These are phyloP conservation scores for Enchytraeus crypticus DNA, from an alignment of 2,888 invertebrate genomes.

Conservation along the genomic window DNA sequence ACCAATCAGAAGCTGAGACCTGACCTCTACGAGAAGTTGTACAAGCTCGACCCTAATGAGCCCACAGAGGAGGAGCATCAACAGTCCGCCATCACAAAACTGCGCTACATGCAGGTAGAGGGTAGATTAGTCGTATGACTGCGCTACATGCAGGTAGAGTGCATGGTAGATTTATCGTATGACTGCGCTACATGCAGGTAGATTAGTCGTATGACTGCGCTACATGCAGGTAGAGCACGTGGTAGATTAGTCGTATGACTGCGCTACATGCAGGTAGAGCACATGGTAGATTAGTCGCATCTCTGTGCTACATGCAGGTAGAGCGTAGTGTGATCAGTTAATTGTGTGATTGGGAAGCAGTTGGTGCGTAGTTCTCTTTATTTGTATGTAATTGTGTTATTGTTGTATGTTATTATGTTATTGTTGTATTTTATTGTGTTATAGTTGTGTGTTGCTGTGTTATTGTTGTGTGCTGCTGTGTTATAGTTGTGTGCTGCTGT, in stretches of 20 bases:
- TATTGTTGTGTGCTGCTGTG: too few species aligned
- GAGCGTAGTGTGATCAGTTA: not conserved
- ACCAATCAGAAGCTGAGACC: slow-evolving; percentile 69
- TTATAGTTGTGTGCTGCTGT: too few species aligned
- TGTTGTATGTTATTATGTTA: too few species aligned
- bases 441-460: too few species aligned
- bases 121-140: not conserved
- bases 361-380: not conserved
- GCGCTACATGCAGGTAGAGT: not conserved
- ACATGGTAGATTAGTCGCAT: not conserved
- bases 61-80: slow-evolving; percentile 76
- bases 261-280: slow-evolving; percentile 72
- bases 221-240: not conserved
- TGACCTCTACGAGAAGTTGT: slow-evolving; percentile 92
- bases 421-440: too few species aligned
- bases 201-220: not conserved
- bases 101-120: slow-evolving; percentile 73
- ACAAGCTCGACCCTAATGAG: slow-evolving; percentile 75
- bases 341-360: slow-evolving; percentile 79
- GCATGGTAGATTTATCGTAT: slow-evolving; percentile 62
- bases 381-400: not conserved
- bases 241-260: slow-evolving; percentile 72
- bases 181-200: slow-evolving; percentile 79
- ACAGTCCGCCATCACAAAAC: slow-evolving; percentile 77
- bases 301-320: not conserved